phyloP scores from a whole-genome alignment of 2,797 vertebrate species.

The Alcedo quadribrachys region DNA sequence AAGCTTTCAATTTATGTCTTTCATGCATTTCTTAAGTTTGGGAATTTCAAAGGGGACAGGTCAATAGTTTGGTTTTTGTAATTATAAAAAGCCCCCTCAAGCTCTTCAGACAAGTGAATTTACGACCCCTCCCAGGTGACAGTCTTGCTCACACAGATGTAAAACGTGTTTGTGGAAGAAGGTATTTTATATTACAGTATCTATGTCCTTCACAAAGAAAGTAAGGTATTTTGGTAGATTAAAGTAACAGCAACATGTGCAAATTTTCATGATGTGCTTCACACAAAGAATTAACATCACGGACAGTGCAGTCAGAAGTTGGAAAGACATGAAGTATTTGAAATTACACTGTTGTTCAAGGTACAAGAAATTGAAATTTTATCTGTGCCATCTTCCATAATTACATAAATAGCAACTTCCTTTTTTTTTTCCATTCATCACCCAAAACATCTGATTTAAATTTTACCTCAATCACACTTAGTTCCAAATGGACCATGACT shows the following conservation, averaged over 20 bases:
- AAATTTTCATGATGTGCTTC: background rate
- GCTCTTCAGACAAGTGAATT: background rate
- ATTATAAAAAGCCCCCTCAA: background rate
- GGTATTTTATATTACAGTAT: background rate
- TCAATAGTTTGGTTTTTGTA: background rate
- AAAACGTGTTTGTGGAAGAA: background rate
- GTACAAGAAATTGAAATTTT: background rate
- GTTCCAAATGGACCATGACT: background rate
- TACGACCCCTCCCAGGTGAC: background rate
- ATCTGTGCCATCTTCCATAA: background rate
- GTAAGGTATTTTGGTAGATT: background rate
- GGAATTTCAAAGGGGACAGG: background rate
- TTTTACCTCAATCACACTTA: background rate
- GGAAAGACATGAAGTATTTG: background rate
- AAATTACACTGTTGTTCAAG: background rate
- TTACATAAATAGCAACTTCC: background rate
- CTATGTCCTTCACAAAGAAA: background rate
- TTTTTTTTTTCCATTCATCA: background rate
- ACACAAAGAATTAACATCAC: background rate
- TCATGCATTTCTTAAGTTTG: background rate
- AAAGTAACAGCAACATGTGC: background rate
- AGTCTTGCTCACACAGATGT: background rate
- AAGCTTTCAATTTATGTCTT: background rate
- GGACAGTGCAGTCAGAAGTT: background rate
- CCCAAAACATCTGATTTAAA: background rate